Evolutionary conservation across 2,113 vertebrate genomes (phyloP).

Genomic region (Okapia johnstoni): DNA sequence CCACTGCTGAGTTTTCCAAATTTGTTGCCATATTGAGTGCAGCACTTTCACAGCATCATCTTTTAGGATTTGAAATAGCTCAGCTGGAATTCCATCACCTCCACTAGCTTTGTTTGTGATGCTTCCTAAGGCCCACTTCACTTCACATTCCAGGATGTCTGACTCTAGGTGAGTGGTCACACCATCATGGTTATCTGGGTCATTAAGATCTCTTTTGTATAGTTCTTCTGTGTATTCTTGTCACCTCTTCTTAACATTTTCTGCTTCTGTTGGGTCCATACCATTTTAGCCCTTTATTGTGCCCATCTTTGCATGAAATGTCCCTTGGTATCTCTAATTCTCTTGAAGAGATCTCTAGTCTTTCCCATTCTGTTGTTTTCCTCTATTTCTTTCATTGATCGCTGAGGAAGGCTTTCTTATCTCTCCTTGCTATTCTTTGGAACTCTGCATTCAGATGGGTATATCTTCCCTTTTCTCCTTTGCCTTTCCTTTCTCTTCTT

Average conservation of each 20-base stretch:
- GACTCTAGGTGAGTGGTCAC: neutral
- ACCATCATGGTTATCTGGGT: neutral
- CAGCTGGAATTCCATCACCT: neutral
- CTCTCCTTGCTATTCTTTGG: neutral
- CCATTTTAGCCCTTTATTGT: neutral
- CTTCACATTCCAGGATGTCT: neutral
- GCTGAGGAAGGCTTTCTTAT: neutral
- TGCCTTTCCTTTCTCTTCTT: neutral
- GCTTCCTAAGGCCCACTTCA: neutral
- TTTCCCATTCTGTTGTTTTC: neutral
- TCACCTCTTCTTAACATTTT: neutral
- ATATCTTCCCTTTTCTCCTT: neutral
- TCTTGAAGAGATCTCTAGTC: neutral
- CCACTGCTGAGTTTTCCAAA: neutral
- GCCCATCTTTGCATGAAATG: neutral
- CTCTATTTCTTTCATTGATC: neutral
- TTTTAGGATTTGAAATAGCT: neutral
- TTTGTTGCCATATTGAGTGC: neutral
- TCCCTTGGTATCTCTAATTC: neutral
- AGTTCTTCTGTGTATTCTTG: neutral
- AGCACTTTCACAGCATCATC: neutral
- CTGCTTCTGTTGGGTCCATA: neutral
- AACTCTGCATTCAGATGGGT: neutral
- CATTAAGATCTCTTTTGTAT: neutral
- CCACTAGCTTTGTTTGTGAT: neutral